Percentiles rank a stretch among this genome's conserved stretches.
Conservation (phyloP, 2,113 vertebrate genomes). For the Melanostigma gelatinosum region DNA sequence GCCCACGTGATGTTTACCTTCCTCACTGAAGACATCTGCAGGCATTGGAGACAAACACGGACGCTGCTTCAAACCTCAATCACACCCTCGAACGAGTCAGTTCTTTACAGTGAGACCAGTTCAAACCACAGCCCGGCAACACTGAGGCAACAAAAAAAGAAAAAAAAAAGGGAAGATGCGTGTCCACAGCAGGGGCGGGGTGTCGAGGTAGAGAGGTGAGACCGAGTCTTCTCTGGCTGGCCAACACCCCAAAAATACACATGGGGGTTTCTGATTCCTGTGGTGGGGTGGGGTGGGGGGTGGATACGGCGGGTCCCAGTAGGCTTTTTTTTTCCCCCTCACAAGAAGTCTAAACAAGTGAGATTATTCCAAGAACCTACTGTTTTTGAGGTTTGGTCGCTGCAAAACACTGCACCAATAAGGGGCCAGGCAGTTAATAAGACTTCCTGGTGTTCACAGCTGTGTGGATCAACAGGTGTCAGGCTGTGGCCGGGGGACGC, state of each 20-base stretch:
- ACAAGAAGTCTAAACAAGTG: slow-evolving; percentile 60
- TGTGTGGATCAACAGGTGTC: slow-evolving; percentile 78
- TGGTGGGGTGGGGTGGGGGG: slow-evolving; percentile 34
- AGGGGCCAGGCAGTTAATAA: slow-evolving; percentile 79
- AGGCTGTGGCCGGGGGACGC: slow-evolving; percentile 65
- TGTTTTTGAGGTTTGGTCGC: slow-evolving; percentile 81
- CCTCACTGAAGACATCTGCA: slow-evolving; percentile 73
- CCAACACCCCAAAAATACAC: slow-evolving; percentile 55
- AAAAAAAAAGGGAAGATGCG: slow-evolving; percentile 42
- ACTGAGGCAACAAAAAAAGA: not conserved
- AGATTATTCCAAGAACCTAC: slow-evolving; percentile 75
- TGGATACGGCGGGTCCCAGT: slow-evolving; percentile 67
- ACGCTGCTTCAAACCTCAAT: slow-evolving; percentile 48
- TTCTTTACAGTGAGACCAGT: not conserved
- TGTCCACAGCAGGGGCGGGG: slow-evolving; percentile 9
- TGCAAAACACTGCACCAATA: slow-evolving; percentile 68
- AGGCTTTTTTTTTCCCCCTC: slow-evolving; percentile 63
- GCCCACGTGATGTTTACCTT: slow-evolving; percentile 74
- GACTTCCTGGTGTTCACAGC: slow-evolving; percentile 84
- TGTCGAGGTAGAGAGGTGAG: slow-evolving; percentile 31
- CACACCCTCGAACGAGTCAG: slow-evolving; percentile 29
- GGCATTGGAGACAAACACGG: slow-evolving; percentile 47
- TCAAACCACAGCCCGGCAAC: slow-evolving; percentile 46
- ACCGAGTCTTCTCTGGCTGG: slow-evolving; percentile 4
- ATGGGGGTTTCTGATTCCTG: slow-evolving; percentile 62